These are phyloP conservation scores for Tryphoninae sp. DNA, from an alignment of 2,888 invertebrate genomes.

Conservation along the genomic window DNA sequence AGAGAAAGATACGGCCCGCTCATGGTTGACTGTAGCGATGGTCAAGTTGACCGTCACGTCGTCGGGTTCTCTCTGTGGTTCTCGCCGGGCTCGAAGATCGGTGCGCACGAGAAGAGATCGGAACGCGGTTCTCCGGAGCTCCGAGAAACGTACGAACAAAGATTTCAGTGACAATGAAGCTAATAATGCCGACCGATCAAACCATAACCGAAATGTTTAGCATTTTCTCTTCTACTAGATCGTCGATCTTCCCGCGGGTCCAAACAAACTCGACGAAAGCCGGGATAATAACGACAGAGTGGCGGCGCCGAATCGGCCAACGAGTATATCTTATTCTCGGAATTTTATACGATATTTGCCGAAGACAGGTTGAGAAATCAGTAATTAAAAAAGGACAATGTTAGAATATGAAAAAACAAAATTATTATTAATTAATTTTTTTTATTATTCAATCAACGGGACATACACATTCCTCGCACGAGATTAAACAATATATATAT, in stretches of 20 bases:
- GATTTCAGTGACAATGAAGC: constrained; percentile 68
- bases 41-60: constrained; percentile 46
- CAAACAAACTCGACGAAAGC: not conserved
- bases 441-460: too few species aligned
- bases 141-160: constrained; percentile 70
- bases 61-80: constrained; percentile 36
- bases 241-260: constrained; percentile 1
- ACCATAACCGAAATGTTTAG: constrained; percentile 57
- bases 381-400: too few species aligned
- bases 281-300: not conserved
- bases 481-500: too few species aligned
- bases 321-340: constrained; percentile 26
- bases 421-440: too few species aligned
- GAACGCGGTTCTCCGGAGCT: constrained; percentile 63
- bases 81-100: constrained; percentile 35
- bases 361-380: not conserved
- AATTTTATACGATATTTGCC: constrained; percentile 4
- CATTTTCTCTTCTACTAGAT: constrained; percentile 50
- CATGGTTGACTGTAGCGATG: constrained; percentile 17
- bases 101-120: constrained; percentile 34
- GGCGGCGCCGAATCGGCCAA: constrained; percentile 13
- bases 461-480: too few species aligned
- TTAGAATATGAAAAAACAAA: too few species aligned
- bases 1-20: constrained; percentile 16
- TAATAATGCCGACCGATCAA: constrained; percentile 62